phyloP scores from a whole-genome alignment of 2,797 vertebrate species.

The Leptodactylus fallax region DNA sequence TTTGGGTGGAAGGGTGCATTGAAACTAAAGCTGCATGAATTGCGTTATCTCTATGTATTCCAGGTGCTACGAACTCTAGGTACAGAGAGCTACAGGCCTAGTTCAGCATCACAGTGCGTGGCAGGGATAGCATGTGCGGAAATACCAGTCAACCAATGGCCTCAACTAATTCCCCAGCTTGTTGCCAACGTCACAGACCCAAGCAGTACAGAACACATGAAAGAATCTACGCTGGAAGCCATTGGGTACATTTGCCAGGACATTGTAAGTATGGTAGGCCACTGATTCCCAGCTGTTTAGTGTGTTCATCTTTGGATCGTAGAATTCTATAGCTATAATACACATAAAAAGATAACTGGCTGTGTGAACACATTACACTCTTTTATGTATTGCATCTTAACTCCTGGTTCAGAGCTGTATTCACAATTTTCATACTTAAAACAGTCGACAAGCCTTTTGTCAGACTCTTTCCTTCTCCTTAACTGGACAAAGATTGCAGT shows the following conservation, averaged over 20 bases:
- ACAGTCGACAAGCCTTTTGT: too few relatives aligned
- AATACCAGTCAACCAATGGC: conserved; percentile 97
- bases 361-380: too few relatives aligned
- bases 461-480: too few relatives aligned
- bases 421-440: too few relatives aligned
- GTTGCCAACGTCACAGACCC: conserved; percentile 94
- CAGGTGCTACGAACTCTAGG: conserved; percentile 95
- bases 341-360: too few relatives aligned
- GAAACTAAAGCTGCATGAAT: background rate
- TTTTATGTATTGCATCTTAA: too few relatives aligned
- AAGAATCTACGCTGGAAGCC: conserved; percentile 97
- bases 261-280: conserved; percentile 83
- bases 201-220: conserved; percentile 97
- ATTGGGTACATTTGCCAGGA: conserved; percentile 99
- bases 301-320: too few relatives aligned
- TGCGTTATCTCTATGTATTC: background rate
- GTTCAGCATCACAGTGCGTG: conserved; percentile 97
- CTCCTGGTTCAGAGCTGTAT: too few relatives aligned
- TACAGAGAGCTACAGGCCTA: conserved; percentile 95
- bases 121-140: conserved; percentile 97
- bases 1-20: too few relatives aligned
- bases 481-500: too few relatives aligned
- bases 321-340: too few relatives aligned
- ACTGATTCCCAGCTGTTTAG: too few relatives aligned
- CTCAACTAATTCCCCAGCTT: conserved; percentile 94